Evolutionary conservation across 1,140 invertebrate genomes (phyloP).

Genomic region (Drosophila grimshawi): DNA sequence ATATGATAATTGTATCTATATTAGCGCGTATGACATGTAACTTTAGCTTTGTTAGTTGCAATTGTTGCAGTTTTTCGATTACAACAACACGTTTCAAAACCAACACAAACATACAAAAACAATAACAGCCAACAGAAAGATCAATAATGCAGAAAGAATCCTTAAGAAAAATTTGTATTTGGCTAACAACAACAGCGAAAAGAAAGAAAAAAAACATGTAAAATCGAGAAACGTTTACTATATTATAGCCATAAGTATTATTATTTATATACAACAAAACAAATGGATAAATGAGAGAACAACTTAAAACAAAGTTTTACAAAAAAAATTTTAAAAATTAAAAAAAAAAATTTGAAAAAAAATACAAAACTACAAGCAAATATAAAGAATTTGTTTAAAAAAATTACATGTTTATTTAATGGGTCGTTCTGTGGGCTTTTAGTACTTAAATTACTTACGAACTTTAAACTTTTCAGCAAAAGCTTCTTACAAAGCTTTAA

Average conservation of each 20-base stretch:
- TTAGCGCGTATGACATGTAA: constrained; percentile 59
- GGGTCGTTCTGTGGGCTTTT: neutral
- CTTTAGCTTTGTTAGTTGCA: constrained; percentile 81
- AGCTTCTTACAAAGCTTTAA: neutral
- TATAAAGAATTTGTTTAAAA: constrained; percentile 78
- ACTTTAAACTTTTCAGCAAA: neutral
- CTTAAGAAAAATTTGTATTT: constrained; percentile 27
- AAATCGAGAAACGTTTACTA: constrained; percentile 81
- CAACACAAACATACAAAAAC: constrained; percentile 24
- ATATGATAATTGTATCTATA: constrained; percentile 44
- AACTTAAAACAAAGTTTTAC: constrained; percentile 83
- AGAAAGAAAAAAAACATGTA: constrained; percentile 35
- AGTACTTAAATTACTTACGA: neutral
- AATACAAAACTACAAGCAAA: constrained; percentile 65
- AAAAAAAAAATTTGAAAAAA: constrained; percentile 43
- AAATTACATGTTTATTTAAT: constrained; percentile 33
- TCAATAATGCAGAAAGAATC: constrained; percentile 52
- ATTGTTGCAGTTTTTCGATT: constrained; percentile 81
- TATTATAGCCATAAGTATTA: constrained; percentile 81
- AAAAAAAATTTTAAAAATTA: constrained; percentile 54
- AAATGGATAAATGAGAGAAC: constrained; percentile 60
- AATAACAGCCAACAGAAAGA: constrained; percentile 41
- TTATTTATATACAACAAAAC: constrained; percentile 80
- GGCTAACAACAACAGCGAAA: constrained; percentile 33
- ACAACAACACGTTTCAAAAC: constrained; percentile 27